Evolutionary conservation across 1,140 invertebrate species (phyloP), one percentile per base, ranked within the genome.

Genomic region (Piezodorus guildinii): DNA sequence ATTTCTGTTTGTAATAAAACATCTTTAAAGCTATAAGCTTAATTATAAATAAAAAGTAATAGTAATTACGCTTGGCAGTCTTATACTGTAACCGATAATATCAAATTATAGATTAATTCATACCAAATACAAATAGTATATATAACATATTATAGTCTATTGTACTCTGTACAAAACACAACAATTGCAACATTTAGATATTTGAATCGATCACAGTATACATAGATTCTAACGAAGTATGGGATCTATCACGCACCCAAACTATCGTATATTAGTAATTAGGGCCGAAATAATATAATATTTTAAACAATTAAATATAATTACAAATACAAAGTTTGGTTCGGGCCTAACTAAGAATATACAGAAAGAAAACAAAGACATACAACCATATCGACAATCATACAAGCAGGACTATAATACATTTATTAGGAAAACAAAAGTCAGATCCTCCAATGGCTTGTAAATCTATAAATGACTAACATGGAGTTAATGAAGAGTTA

Each of bases 371-470:
- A 49, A 45, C 19, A 39, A 39, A 39, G 23, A 23, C 23, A 25
- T 25, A 23, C 52, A 16, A 56, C 23, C 34, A 39, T 39, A 39
- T 19, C 21, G 34, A 45, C 58, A 62, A 45, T 44, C 56, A 60
- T 39, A 45, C 52, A 34, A 46, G 56, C 30, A 56, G 44, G 63
- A 66, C 64, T 65, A 68, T 64, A 65, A 65, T 64, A 66, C 62
- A 68, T 60, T 67, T 62, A 58, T 64, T 64, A 62, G 27, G 46
- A 59, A 39, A 60, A 39, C 30, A 64, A 64, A 68, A 61, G 56
- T 64, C 67, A 68, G 63, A 68, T 68, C 67, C 67, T 68, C 67
- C 67, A 65, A 66, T 61, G 67, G 67, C 67, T 68, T 52, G 16
- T 21, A 63, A 60, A 62, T 62, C 39, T 23, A 52, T 49, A 60